These are phyloP conservation scores for Eueremaeus valkanovi DNA, from an alignment of 2,888 invertebrate species.

Conservation along the genomic window DNA sequence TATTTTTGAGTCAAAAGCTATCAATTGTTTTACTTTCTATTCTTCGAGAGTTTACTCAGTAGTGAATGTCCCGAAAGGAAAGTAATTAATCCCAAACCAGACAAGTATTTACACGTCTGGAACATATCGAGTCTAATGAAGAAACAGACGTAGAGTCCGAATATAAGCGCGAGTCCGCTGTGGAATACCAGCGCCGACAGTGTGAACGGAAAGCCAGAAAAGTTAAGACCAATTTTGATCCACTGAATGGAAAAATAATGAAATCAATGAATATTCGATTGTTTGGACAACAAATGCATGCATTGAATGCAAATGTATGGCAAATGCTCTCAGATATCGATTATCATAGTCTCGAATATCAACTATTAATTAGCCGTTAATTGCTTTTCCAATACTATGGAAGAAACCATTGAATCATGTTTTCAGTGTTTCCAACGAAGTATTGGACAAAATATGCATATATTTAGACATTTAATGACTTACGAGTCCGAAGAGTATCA, in stretches of 20 bases:
- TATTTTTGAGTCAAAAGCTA: not conserved
- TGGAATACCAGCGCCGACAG: slow-evolving; percentile 85
- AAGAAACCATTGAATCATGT: slow-evolving; percentile 21
- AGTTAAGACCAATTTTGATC: slow-evolving; percentile 79
- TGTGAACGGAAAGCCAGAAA: slow-evolving; percentile 72
- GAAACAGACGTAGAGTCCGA: slow-evolving; percentile 80
- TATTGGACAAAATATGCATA: not conserved
- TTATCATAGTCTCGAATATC: not conserved
- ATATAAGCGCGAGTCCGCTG: slow-evolving; percentile 77
- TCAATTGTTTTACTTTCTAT: not conserved
- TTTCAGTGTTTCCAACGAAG: slow-evolving; percentile 29
- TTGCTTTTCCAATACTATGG: slow-evolving; percentile 33
- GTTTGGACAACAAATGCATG: too few species aligned
- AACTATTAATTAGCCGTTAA: not conserved
- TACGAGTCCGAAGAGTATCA: slow-evolving; percentile 65
- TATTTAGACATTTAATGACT: slow-evolving; percentile 48
- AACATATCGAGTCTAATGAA: slow-evolving; percentile 96
- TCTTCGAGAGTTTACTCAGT: slow-evolving; percentile 68
- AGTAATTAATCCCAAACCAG: slow-evolving; percentile 77
- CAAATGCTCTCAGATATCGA: slow-evolving; percentile 17
- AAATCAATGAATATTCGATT: slow-evolving; percentile 24
- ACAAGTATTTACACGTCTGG: slow-evolving; percentile 81
- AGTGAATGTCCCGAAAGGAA: slow-evolving; percentile 90
- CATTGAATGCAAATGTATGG: slow-evolving; percentile 3
- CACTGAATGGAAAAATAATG: slow-evolving; percentile 60